Evolutionary conservation across 2,888 invertebrate species (phyloP).

Genomic region (Ormyrus pomaceus): DNA sequence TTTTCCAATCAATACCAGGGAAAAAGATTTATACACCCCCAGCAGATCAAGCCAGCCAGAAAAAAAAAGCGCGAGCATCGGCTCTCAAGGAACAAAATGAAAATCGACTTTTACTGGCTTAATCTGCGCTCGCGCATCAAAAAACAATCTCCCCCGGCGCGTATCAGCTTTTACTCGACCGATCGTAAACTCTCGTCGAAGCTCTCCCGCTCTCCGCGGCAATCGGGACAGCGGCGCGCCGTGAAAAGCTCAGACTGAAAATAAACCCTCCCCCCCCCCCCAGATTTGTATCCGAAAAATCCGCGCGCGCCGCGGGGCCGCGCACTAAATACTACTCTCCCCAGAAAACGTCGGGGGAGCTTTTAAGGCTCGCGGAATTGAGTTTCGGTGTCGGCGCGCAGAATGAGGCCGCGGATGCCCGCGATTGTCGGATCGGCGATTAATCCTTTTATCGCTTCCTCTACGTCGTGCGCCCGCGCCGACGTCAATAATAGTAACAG

Average conservation of each 20-base stretch:
- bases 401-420: neutral
- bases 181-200: conserved; percentile 5
- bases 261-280: neutral
- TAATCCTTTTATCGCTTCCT: conserved; percentile 42
- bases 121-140: neutral
- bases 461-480: no score
- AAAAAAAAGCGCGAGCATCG: neutral
- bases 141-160: neutral
- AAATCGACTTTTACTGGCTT: neutral
- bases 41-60: no score
- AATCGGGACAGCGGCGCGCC: no score
- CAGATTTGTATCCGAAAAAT: conserved; percentile 26
- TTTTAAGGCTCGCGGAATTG: conserved; percentile 14
- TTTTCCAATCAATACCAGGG: no score
- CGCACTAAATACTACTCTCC: neutral
- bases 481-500: no score
- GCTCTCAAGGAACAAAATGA: neutral
- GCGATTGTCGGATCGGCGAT: conserved; percentile 29
- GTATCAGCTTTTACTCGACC: conserved; percentile 7
- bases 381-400: conserved; percentile 15
- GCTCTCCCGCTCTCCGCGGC: no score
- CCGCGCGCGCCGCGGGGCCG: neutral
- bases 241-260: no score
- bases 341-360: neutral
- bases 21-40: no score